These are phyloP conservation scores for Pygmarrhopalites habei DNA, from an alignment of 1,140 invertebrate genomes.

Conservation along the genomic window DNA sequence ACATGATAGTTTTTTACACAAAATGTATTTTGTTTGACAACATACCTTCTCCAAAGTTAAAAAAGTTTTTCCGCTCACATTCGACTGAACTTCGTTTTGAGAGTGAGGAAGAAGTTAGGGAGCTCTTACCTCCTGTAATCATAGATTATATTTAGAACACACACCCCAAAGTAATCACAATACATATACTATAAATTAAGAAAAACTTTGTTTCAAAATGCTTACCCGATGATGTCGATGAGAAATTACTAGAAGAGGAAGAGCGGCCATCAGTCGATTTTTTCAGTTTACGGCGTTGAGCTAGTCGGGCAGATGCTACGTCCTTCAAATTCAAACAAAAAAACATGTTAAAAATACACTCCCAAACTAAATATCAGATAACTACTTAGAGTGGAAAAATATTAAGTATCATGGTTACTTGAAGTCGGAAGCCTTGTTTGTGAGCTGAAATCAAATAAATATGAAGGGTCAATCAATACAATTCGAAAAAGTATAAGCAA, in stretches of 20 bases:
- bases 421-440: constrained; percentile 62
- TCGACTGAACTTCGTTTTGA: constrained; percentile 44
- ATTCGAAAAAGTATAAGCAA: too few relatives aligned
- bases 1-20: too few relatives aligned
- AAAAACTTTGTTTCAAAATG: not conserved
- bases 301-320: constrained; percentile 61
- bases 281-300: constrained; percentile 60
- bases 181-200: too few relatives aligned
- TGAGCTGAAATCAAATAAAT: too few relatives aligned
- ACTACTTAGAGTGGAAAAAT: too few relatives aligned
- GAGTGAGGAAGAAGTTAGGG: constrained; percentile 41
- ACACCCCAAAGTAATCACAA: not conserved
- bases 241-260: constrained; percentile 47
- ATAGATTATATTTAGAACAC: not conserved
- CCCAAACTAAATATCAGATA: too few relatives aligned
- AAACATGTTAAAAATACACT: not conserved
- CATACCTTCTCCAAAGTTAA: constrained; percentile 52
- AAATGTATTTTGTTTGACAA: too few relatives aligned
- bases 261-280: constrained; percentile 50
- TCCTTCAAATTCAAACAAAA: constrained; percentile 44
- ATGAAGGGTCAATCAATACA: too few relatives aligned
- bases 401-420: too few relatives aligned
- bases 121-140: constrained; percentile 28
- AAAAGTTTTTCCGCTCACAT: constrained; percentile 44
- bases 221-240: constrained; percentile 44